A percentile compares a stretch with the other conserved stretches of the same genome.
Conservation (phyloP, 2,888 invertebrate species). For the Noctuana brunneofusca region DNA sequence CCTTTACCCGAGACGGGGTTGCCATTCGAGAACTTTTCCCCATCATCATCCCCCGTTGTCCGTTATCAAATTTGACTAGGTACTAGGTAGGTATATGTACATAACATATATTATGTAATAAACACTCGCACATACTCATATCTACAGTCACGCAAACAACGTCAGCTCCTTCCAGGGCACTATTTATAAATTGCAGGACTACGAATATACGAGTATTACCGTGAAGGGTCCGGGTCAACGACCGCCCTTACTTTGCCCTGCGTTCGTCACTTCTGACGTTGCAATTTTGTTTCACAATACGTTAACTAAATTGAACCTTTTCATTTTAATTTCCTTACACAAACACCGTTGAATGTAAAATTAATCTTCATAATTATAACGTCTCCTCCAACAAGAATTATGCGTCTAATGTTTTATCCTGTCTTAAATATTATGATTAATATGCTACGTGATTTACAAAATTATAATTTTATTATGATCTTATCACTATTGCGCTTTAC, state of each 20-base stretch:
- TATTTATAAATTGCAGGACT: constrained; percentile 6
- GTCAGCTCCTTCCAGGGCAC: not conserved
- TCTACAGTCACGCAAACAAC: no score
- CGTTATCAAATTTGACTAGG: no score
- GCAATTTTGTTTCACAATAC: constrained; percentile 19
- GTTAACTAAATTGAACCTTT: constrained; percentile 17
- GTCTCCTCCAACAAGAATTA: not conserved
- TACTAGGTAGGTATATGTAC: no score
- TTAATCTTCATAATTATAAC: constrained; percentile 22
- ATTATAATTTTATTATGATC: not conserved
- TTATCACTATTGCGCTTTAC: no score
- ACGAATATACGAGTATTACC: not conserved
- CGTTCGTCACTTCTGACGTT: constrained; percentile 14
- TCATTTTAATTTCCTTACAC: constrained; percentile 7
- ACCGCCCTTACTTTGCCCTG: constrained; percentile 2
- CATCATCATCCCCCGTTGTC: no score
- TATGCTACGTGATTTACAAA: not conserved
- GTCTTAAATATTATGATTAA: constrained; percentile 1
- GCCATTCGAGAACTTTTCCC: no score
- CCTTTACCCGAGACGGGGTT: no score
- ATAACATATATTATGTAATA: no score
- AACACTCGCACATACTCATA: no score
- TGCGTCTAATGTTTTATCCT: not conserved
- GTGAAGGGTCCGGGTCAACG: constrained; percentile 19
- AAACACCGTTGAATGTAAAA: not conserved